Evolutionary conservation across 2,113 vertebrate genomes (phyloP), one percentile per base, ranked within the genome.

Genomic region (Glaucomys volans): DNA sequence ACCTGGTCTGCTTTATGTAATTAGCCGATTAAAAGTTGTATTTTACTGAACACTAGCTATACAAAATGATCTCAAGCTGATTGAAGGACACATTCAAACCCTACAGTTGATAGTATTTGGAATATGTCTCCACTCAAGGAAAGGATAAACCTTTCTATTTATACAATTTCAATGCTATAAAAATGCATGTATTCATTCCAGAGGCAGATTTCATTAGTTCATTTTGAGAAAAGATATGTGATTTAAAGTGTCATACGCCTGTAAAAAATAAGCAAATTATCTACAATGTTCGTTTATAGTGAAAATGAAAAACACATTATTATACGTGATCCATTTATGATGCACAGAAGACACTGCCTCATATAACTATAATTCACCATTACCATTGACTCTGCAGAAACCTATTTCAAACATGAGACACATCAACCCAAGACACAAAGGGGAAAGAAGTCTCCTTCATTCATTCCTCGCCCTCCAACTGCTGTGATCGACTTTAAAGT

Each of bases 11-110:
- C 5, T 91, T 96, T 92, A 85, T 75, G 20, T 96, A 95, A 96
- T 94, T 94, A 94, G 37, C 85, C 97, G 95, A 97, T 96, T 90
- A 94, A 96, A 96, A 96, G 94, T 75, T 72, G 59, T 85, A 80
- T 97, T 69, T 96, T 95, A 97, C 64, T 93, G 87, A 96, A 74
- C 64, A 24, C 84, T 76, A 54, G 72, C 96, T 84, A 76, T 30
- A 87, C 75, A 90, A 95, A 95, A 87, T 81, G 80, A 96, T 90
- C 66, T 89, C 93, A 32, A 90, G 42, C 37, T 93, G 80, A 95
- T 16, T 97, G 71, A 96, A 96, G 95, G 95, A 95, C 76, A 97
- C n/a, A 79, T 44, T 92, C 89, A 88, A 95, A 90, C 54, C 42
- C 66, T 96, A 87, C 0, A 0, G 81, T 42, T 94, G 85, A 92